Evolutionary conservation across 2,797 vertebrate species (phyloP), one percentile per base, ranked within the genome.

Genomic region (Pterois miles): DNA sequence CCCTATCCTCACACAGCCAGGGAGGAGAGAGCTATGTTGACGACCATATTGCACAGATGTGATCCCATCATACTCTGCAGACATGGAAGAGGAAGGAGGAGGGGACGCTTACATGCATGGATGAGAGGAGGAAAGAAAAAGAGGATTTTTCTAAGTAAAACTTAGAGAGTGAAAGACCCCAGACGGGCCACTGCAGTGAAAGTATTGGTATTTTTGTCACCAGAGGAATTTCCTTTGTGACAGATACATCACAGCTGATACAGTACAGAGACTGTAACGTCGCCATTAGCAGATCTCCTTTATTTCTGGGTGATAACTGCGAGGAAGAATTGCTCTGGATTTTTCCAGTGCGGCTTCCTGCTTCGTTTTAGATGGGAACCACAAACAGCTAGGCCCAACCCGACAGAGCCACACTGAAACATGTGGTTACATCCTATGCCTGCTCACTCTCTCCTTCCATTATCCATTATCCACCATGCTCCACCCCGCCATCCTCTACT

Each of bases 311-410:
- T 76, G 81, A 90, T 83, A 82, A 70, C 71, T 69, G 58, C 16
- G 74, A 87, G 76, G 81, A 80, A 78, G 76, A 84, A 83, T 73
- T 76, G 74, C 78, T 82, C 62, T 76, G 59, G 48, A 73, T 83
- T 86, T 87, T 82, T 89, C 74, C 88, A 89, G 54, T 72, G 80
- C 2, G 76, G 88, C 77, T 90, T 92, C 87, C 89, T 91, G 90
- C 80, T 80, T 79, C 71, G 70, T 83, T 89, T 92, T 84, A 82
- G 85, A 84, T 71, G 75, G 74, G 75, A 89, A 89, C 90, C 88
- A 80, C 91, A 86, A 88, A 91, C 88, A 88, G 86, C 84, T 57
- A 31, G 70, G 78, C 86, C 85, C 82, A 73, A 62, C 81, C 74
- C 73, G 20, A 84, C 81, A 64, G 73, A 78, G 71, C 76, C 76